These are phyloP conservation scores for Dermatemys mawii DNA, from an alignment of 2,113 vertebrate species.

Conservation along the genomic window DNA sequence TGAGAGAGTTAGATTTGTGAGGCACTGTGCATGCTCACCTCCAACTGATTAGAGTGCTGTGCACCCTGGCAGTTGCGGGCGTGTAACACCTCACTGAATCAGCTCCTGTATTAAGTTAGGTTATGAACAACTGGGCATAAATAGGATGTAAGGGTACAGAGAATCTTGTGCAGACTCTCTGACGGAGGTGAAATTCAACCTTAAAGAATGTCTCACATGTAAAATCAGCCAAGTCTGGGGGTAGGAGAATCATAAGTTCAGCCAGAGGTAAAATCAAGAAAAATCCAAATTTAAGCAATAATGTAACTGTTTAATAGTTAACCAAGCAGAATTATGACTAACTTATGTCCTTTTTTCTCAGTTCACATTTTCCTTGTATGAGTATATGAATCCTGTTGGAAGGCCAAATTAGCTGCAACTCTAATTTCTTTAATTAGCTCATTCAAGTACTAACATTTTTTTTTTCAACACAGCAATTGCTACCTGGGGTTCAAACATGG, in stretches of 20 bases:
- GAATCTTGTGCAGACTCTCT: background rate
- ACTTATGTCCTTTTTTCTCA: background rate
- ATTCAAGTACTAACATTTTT: background rate
- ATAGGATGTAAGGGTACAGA: background rate
- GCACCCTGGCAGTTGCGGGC: background rate
- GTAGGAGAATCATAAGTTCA: background rate
- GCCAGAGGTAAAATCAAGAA: background rate
- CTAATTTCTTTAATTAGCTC: background rate
- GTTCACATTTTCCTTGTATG: background rate
- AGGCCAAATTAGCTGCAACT: background rate
- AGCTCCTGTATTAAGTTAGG: background rate
- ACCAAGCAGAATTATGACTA: background rate
- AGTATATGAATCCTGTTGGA: background rate
- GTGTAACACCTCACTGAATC: background rate
- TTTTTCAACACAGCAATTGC: background rate
- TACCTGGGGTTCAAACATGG: background rate
- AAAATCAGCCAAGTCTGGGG: background rate
- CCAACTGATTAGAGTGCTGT: background rate
- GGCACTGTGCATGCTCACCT: background rate
- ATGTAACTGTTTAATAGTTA: background rate
- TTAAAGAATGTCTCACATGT: background rate
- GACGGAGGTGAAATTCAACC: background rate
- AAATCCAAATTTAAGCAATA: background rate
- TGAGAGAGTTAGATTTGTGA: background rate
- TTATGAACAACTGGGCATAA: background rate